Percentiles rank a stretch among this genome's conserved stretches.
Evolutionary conservation across 1,140 invertebrate genomes (phyloP).

Genomic region (Battus philenor): DNA sequence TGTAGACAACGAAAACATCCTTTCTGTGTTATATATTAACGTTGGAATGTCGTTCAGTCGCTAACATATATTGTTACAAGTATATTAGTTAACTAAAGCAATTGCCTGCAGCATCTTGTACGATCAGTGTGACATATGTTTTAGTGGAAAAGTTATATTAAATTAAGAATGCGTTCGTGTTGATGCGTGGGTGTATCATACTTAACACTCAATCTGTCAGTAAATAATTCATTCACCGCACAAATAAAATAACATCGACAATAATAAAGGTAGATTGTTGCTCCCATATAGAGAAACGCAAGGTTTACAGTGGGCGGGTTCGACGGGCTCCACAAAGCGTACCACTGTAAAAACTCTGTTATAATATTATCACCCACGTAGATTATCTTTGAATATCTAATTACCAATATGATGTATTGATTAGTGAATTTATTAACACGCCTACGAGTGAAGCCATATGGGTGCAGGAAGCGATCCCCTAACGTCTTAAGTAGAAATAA

Average conservation of each 20-base stretch:
- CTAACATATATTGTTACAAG: too few relatives aligned
- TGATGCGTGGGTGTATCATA: neutral
- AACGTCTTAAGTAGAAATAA: too few relatives aligned
- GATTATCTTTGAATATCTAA: slow-evolving; percentile 24
- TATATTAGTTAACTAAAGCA: too few relatives aligned
- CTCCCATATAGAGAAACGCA: slow-evolving; percentile 42
- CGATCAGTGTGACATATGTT: too few relatives aligned
- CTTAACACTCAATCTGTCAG: neutral
- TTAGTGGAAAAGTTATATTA: neutral
- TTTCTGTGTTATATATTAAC: too few relatives aligned
- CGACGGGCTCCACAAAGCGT: slow-evolving; percentile 32
- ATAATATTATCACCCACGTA: slow-evolving; percentile 33
- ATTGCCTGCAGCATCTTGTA: too few relatives aligned
- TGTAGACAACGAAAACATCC: too few relatives aligned
- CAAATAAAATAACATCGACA: slow-evolving; percentile 35
- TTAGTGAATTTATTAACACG: slow-evolving; percentile 12
- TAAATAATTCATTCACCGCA: slow-evolving; percentile 19
- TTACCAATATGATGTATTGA: slow-evolving; percentile 28
- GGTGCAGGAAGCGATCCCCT: neutral
- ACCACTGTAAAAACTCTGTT: slow-evolving; percentile 38
- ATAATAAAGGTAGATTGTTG: slow-evolving; percentile 25
- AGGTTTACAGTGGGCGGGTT: slow-evolving; percentile 43
- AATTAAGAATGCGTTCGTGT: neutral
- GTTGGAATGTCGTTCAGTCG: too few relatives aligned
- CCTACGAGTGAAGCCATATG: slow-evolving; percentile 6